Evolutionary conservation across 2,113 vertebrate genomes (phyloP), one percentile per base, ranked within the genome.

Genomic region (Caretta caretta): DNA sequence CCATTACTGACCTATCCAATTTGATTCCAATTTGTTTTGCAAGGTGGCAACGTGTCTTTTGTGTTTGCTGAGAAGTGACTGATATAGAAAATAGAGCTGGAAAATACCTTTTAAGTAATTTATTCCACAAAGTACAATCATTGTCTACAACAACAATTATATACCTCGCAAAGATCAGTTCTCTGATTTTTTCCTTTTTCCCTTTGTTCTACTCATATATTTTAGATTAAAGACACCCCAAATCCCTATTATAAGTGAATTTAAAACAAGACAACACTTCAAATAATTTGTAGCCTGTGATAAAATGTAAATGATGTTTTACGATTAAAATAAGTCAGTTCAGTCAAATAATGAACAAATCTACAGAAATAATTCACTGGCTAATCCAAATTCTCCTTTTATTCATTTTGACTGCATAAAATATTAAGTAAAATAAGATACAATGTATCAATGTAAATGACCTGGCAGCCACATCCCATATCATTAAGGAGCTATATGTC

Each of bases 141-240:
- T 88, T 86, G 81, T 53, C 86, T 80, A 14, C 84, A 92, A 56
- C 27, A 93, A 62, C 27, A 31, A 49, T 92, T 90, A 92, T 78
- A 79, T 48, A 54, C 79, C 93, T 87, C 75, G 46, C 84, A 87
- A 84, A 42, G 87, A 90, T 87, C 57, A 62, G 12, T 62, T 62
- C 81, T 56, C 0, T 0, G 8, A 85, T 38, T 65, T 84, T 75
- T 80, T 92, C 80, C 65, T 4, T 0, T 62, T 89, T 83, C 10
- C 56, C 56, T 57, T 54, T 78, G 6, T 79, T 38, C 89, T 69
- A 81, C 88, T 89, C 83, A 49, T 50, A 25, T 93, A 81, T 86
- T 96, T 90, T 84, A 84, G 83, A 88, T 95, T 91, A 91, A 48
- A 81, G 93, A 91, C 56, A 94, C 90, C 62, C 65, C 62, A 51